Evolutionary conservation across 1,140 invertebrate species (phyloP), one percentile per base, ranked within the genome.

Genomic region (Cherax quadricarinatus): DNA sequence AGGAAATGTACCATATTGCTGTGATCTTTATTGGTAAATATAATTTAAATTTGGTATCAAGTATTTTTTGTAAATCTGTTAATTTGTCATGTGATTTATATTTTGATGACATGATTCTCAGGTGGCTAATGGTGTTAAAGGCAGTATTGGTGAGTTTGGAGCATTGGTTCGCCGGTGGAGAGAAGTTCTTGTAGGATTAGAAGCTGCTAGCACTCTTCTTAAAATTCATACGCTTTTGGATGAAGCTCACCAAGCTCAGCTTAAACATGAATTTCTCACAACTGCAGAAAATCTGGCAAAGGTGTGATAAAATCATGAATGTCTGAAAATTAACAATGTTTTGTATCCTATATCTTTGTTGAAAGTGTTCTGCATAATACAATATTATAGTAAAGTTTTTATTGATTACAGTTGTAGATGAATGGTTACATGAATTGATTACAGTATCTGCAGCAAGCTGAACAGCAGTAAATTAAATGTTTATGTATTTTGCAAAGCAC

Each of bases 81-180:
- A 41, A 62, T 57, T 48, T 73, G 70, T 41, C 30, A 80, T 21
- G 0, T 86, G 10, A 75, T n/a, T 7, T 14, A 83, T n/a, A 41
- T 41, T 30, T 49, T 51, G 21, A n/a, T 83, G 9, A 57, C 70
- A n/a, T 66, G 30, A 51, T 75, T 66, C 57, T 2, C 62, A 93
- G 83, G 83, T 93, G 10, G 81, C 73, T 0, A 66, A 66, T 57
- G 86, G 81, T 51, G 87, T 93, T 18, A 86, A 86, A 14, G 83
- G 89, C 51, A 93, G 92, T 49, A 88, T 93, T 60, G 92, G 86
- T 30, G 92, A 88, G 60, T 80, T 93, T 53, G 89, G 83, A n/a
- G 88, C 53, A 62, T 79, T 93, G 73, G 92, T 86, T n/a, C 79
- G 88, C 24, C 70, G 75, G 51, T 86, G 88, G 87, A 85, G 82